Evolutionary conservation across 2,888 invertebrate genomes (phyloP), one percentile per base, ranked within the genome.

Genomic region (Phlogophora meticulosa): DNA sequence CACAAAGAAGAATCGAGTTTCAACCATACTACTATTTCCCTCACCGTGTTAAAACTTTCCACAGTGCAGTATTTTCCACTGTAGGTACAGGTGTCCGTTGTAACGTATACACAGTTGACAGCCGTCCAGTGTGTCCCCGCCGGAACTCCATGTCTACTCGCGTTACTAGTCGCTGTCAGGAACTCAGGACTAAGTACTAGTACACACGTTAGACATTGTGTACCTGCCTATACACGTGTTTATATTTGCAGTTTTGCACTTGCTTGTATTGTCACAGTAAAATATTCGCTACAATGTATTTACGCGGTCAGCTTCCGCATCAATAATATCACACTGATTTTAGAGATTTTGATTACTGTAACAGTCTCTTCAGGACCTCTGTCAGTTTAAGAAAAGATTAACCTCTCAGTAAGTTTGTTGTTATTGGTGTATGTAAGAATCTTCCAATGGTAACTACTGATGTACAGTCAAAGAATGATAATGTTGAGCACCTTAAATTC

Each of bases 61-160:
- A 36, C 13, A 17, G 9, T 15, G 48, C 64, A 9, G 63, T 64
- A 64, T 48, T 56, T 61, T 55, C 70, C 24, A 7, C 2, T 28
- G 34, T 42, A 4, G 28, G 28, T 5, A 36, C 28, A 52, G 17
- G 36, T 71, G 71, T 63, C 45, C 13, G 34, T 48, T 56, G 40
- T 48, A 71, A 64, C n/a, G n/a, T 42, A 11, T 57, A 53, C 17
- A 46, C 71, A 22, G 51, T 28, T 57, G 72, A 58, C 64, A 72
- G 13, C 10, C 32, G 43, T 51, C 48, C 36, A 42, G 55, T 32
- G 63, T 51, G 45, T 61, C 38, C 70, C 7, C 53, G 51, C 34
- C 71, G 71, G 72, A 58, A 72, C 52, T 57, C 64, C 53, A 4
- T 34, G 57, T 72, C 72, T 20, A 34, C 15, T 43, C 42, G 42